These are phyloP conservation scores for Porites australiensis DNA, from an alignment of 64 coral and sea anemone genomes.

Conservation along the genomic window DNA sequence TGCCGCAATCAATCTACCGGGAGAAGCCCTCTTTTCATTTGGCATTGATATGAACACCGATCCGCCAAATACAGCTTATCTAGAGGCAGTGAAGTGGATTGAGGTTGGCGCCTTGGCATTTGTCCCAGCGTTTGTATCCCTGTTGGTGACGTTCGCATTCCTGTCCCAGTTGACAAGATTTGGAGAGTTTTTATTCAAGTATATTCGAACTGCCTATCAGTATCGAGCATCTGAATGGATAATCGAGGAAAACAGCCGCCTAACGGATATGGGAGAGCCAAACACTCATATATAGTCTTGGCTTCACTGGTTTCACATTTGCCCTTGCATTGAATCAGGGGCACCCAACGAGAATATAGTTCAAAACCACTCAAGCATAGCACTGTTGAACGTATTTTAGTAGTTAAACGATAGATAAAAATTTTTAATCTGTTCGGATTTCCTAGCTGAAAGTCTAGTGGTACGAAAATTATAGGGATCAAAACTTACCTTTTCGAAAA, in stretches of 20 bases:
- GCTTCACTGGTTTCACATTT: too few species aligned
- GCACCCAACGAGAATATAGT: too few species aligned
- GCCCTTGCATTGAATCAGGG: too few species aligned
- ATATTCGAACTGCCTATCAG: neutral
- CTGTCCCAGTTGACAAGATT: constrained; percentile 32
- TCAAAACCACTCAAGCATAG: too few species aligned
- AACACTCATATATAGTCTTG: too few species aligned
- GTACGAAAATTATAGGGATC: too few species aligned
- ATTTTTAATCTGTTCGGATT: too few species aligned
- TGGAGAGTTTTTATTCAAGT: neutral
- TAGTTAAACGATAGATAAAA: too few species aligned
- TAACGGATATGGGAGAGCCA: too few species aligned
- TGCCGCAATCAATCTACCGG: constrained; percentile 45
- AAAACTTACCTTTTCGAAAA: too few species aligned
- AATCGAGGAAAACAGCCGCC: neutral
- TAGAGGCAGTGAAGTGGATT: constrained; percentile 5
- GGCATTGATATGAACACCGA: neutral
- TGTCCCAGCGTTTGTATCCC: neutral
- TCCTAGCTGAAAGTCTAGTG: too few species aligned
- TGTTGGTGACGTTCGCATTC: constrained; percentile 3
- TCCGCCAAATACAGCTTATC: neutral
- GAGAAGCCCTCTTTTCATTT: constrained; percentile 2
- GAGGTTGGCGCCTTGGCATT: constrained; percentile 22
- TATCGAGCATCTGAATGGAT: neutral
- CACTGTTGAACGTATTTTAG: too few species aligned